Base-by-base conservation (phyloP, 2,888 invertebrate species). In the Xylota sylvarum region DNA sequence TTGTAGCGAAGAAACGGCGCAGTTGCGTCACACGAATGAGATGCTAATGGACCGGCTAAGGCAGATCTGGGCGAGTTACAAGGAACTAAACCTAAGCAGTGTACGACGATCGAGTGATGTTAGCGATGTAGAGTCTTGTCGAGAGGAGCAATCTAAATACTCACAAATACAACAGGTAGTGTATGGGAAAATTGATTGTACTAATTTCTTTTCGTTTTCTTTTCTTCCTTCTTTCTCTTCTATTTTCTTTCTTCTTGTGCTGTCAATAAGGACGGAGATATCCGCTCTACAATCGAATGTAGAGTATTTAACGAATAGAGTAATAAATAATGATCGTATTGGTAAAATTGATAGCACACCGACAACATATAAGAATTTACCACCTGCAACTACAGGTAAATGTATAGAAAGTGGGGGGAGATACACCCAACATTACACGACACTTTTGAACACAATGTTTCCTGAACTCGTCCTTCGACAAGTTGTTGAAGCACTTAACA, bases 211-310 rank as follows among this genome's bases (percentile, higher is more conserved):
- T 48, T 77, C 48, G 58, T 87, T 67, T 70, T 64, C 37, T 78
- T 78, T 88, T 77, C 60, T 74, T 67, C 82, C 79, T 58, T 88
- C 67, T 88, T 86, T 55, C 80, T 89, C 23, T 88, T 48, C 83
- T 27, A 76, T 7, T 56, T 30, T 60, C 19, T 88, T 48, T 82
- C 32, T 43, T 56, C 52, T 80, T 65, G 35, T 78, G 19, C 58
- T 19, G 17, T 60, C 50, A 37, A 23, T 23, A 72, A 93, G 93
- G 91, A 91, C 91, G 91, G 93, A 93, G 90, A 92, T 93, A 91
- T 92, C 92, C 83, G 90, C 91, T 89, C 89, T 93, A 88, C 93
- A 93, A 89, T 91, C 93, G 88, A 93, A 93, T 91, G 92, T 93
- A 91, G 93, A 93, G 88, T 92, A 91, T 90, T 90, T 93, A 89